Evolutionary conservation across 2,113 vertebrate genomes (phyloP).

Genomic region (Phodopus roborovskii): DNA sequence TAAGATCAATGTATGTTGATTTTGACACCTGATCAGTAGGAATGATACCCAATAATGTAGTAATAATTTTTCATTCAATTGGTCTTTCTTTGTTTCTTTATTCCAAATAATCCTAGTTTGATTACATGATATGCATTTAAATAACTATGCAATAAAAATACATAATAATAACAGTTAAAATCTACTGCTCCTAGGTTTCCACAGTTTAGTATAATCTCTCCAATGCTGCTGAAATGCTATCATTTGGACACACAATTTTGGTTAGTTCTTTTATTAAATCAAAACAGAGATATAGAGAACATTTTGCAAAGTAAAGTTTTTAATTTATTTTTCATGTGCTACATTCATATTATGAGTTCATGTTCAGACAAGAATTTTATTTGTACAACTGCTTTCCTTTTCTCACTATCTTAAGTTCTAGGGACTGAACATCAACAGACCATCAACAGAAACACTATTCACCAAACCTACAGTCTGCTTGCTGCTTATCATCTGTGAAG

Average conservation of each 20-base stretch:
- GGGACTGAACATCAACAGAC: constrained; percentile 1
- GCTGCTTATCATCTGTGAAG: not conserved
- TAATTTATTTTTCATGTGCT: not conserved
- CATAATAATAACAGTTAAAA: constrained; percentile 24
- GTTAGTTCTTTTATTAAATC: constrained; percentile 34
- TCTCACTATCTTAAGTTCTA: not conserved
- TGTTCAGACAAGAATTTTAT: constrained; percentile 40
- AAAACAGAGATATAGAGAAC: constrained; percentile 5
- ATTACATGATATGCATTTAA: constrained; percentile 47
- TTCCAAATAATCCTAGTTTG: constrained; percentile 6
- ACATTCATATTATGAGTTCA: constrained; percentile 17
- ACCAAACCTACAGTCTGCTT: not conserved
- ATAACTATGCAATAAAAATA: constrained; percentile 41
- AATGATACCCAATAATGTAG: not conserved
- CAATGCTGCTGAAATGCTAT: constrained; percentile 5
- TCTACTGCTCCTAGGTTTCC: constrained; percentile 14
- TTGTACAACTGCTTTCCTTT: not conserved
- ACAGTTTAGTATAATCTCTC: constrained; percentile 38
- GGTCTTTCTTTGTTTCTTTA: not conserved
- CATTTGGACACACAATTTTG: constrained; percentile 34
- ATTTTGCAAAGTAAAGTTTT: not conserved
- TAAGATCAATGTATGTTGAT: not conserved
- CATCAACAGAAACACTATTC: not conserved
- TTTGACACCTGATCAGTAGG: not conserved
- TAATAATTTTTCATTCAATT: not conserved